These are phyloP conservation scores for Lithosia quadra DNA, from an alignment of 2,888 invertebrate species.

Conservation along the genomic window DNA sequence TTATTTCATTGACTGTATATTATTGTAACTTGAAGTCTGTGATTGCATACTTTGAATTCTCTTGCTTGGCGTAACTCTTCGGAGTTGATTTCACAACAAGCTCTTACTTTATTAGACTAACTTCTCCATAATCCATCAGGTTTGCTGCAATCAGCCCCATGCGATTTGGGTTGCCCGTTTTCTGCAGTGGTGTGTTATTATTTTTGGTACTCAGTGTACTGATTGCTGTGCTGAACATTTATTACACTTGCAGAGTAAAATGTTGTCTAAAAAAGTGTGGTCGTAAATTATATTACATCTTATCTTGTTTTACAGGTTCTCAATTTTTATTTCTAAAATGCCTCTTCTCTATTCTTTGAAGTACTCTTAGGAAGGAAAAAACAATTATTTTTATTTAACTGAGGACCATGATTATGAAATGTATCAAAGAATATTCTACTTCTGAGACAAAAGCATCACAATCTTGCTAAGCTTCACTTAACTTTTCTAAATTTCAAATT, in stretches of 20 bases:
- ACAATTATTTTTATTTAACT: not conserved
- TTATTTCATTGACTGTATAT: no score
- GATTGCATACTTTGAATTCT: not conserved
- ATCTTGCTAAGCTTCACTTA: not conserved
- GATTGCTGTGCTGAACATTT: not conserved
- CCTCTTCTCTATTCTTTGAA: conserved; percentile 1
- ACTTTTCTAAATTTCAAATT: not conserved
- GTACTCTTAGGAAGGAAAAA: conserved; percentile 4
- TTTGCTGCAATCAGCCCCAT: no score
- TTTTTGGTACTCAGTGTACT: no score
- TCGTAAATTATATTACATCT: not conserved
- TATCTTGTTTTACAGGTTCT: not conserved
- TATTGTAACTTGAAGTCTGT: not conserved
- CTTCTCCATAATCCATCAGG: no score
- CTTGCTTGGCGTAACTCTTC: not conserved
- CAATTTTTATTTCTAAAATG: not conserved
- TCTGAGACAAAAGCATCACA: not conserved
- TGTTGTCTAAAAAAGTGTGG: not conserved
- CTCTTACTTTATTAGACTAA: not conserved
- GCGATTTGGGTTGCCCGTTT: no score
- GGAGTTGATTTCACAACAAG: not conserved
- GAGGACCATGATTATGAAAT: not conserved
- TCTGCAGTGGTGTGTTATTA: no score
- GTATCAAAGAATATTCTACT: not conserved
- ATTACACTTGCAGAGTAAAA: not conserved